Evolutionary conservation across 2,797 vertebrate genomes (phyloP).

Genomic region (Pantherophis vulpinus): DNA sequence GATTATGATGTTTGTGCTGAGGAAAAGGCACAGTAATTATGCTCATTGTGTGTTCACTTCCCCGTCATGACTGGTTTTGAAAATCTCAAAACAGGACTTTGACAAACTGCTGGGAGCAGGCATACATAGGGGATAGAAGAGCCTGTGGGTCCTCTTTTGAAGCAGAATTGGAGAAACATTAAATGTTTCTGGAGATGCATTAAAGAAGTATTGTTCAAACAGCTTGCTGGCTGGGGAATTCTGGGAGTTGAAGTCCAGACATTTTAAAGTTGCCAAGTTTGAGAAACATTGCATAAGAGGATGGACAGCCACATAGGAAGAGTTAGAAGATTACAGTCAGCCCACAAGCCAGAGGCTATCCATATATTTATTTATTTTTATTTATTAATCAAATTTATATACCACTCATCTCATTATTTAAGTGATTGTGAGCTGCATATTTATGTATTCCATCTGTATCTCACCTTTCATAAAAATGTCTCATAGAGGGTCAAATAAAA

Average conservation of each 20-base stretch:
- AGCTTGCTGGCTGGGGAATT: background rate
- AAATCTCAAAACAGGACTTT: background rate
- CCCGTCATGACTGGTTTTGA: background rate
- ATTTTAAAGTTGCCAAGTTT: background rate
- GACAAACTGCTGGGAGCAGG: background rate
- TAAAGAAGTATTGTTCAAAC: background rate
- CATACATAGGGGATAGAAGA: background rate
- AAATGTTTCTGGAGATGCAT: background rate
- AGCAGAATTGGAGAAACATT: background rate
- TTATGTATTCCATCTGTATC: background rate
- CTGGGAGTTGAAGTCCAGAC: background rate
- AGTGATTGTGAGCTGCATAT: background rate
- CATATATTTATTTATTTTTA: background rate
- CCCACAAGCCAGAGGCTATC: background rate
- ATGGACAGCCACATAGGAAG: background rate
- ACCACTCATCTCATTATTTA: background rate
- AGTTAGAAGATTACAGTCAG: background rate
- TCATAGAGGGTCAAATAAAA: background rate
- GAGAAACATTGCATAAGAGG: background rate
- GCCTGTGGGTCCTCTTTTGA: background rate
- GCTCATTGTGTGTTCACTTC: background rate
- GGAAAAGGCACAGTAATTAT: background rate
- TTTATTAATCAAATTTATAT: background rate
- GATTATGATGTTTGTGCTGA: background rate
- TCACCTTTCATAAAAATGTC: background rate